phyloP scores from a whole-genome alignment of 2,113 vertebrate genomes.

The Lagopus muta region DNA sequence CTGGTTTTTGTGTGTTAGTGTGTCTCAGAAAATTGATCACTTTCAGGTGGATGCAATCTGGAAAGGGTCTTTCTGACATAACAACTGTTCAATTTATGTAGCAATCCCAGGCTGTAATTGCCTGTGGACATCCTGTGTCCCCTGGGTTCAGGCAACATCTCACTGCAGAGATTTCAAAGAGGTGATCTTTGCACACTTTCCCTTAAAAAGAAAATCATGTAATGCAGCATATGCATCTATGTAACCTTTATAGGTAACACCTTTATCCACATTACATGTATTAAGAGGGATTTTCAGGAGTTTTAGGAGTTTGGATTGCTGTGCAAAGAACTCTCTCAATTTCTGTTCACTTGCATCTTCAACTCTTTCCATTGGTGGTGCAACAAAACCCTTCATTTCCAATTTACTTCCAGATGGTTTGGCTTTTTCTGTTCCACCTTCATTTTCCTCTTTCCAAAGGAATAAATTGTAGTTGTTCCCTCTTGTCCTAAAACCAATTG shows the following conservation, averaged over 20 bases:
- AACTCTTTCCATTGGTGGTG: background rate
- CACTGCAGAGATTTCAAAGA: background rate
- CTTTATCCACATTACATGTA: background rate
- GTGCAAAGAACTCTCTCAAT: background rate
- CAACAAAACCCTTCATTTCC: constrained; percentile 9
- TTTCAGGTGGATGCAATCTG: background rate
- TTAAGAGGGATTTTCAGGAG: background rate
- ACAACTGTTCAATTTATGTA: background rate
- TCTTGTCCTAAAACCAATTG: constrained; percentile 20
- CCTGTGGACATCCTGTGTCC: rapidly evolving
- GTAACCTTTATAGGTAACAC: background rate
- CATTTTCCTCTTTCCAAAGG: background rate
- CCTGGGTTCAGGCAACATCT: background rate
- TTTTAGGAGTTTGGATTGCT: background rate
- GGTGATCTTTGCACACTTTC: too few relatives aligned
- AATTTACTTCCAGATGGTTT: background rate
- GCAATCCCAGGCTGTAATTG: background rate
- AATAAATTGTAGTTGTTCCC: background rate
- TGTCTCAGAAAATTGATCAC: background rate
- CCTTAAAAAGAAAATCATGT: background rate
- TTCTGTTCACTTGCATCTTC: background rate
- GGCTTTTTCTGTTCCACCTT: background rate
- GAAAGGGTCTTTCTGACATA: background rate
- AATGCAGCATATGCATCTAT: background rate
- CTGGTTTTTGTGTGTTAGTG: background rate